Conservation (phyloP, 2,113 vertebrate genomes). For the Peucedramus taeniatus region DNA sequence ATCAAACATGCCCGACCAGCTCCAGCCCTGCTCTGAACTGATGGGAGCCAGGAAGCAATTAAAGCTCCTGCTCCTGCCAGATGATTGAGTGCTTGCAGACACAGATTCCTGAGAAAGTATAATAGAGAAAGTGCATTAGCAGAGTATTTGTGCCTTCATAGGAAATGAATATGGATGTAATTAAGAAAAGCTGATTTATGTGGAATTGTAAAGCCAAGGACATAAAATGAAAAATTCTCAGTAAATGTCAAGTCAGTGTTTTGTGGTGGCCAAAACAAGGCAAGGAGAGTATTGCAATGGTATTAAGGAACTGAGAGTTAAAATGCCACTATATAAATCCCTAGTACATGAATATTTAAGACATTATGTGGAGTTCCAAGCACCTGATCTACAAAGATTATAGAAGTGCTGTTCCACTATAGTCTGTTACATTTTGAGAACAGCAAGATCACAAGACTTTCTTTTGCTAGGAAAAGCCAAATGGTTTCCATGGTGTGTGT, state of each 20-base stretch:
- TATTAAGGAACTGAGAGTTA: neutral
- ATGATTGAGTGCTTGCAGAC: constrained; percentile 35
- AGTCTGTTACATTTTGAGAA: neutral
- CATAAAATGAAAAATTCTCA: constrained; percentile 10
- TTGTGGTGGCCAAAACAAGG: constrained; percentile 13
- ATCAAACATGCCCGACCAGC: neutral
- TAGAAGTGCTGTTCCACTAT: neutral
- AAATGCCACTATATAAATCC: neutral
- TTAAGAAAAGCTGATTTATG: constrained; percentile 52
- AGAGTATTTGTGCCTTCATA: constrained; percentile 25
- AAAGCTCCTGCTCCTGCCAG: constrained; percentile 13
- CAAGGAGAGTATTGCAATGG: neutral
- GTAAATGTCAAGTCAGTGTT: constrained; percentile 29
- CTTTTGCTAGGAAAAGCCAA: neutral
- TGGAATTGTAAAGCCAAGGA: constrained; percentile 40
- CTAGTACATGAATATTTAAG: neutral
- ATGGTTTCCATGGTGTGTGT: neutral
- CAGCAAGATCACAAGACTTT: neutral
- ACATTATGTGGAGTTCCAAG: neutral
- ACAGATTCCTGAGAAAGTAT: neutral
- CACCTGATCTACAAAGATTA: neutral
- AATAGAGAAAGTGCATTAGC: constrained; percentile 41
- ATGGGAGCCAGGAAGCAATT: constrained; percentile 7
- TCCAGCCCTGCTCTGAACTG: neutral
- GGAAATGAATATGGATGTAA: constrained; percentile 54